phyloP scores from a whole-genome alignment of 1,140 invertebrate species.

The Magallana angulata region DNA sequence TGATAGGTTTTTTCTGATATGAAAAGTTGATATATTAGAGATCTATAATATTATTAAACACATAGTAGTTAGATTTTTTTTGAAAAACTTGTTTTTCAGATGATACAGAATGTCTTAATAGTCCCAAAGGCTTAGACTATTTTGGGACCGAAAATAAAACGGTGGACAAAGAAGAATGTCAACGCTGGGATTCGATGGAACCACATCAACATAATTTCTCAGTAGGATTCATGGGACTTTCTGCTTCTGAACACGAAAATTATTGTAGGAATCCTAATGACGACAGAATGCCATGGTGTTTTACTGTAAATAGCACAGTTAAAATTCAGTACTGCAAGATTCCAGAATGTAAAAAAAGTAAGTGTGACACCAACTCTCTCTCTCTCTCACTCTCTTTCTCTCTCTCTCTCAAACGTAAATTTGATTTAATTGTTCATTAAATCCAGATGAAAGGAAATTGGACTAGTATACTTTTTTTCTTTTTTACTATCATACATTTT shows the following conservation, averaged over 20 bases:
- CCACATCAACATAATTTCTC: not conserved
- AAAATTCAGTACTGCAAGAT: not conserved
- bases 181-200: not conserved
- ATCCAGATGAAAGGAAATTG: too few relatives aligned
- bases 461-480: too few relatives aligned
- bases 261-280: not conserved
- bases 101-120: not conserved
- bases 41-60: too few relatives aligned
- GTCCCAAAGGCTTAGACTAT: not conserved
- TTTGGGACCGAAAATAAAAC: not conserved
- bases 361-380: not conserved
- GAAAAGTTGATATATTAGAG: too few relatives aligned
- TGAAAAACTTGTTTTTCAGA: not conserved
- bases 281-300: not conserved
- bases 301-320: not conserved
- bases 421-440: too few relatives aligned
- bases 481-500: too few relatives aligned
- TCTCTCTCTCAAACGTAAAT: too few relatives aligned
- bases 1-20: too few relatives aligned
- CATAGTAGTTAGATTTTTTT: not conserved
- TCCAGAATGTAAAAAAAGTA: not conserved
- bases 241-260: slow-evolving; percentile 5
- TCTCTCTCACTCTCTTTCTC: too few relatives aligned
- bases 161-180: not conserved
- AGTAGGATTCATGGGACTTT: not conserved